A percentile compares a stretch with the other conserved stretches of the same genome.
These are phyloP conservation scores for Phymorhynchus buccinoides DNA, from an alignment of 1,140 invertebrate genomes.

Conservation along the genomic window DNA sequence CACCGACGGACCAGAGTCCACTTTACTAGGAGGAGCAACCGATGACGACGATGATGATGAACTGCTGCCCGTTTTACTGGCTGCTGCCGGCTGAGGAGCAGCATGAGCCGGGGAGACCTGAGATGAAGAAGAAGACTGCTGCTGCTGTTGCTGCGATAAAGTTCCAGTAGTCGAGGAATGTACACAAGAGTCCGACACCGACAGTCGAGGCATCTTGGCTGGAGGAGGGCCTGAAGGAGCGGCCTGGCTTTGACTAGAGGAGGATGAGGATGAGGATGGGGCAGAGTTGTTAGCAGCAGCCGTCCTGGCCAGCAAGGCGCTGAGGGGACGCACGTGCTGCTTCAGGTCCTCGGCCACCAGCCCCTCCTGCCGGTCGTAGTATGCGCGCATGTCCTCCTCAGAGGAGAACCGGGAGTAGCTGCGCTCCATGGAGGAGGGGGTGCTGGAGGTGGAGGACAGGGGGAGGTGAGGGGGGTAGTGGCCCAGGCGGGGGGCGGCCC, in stretches of 20 bases:
- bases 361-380: constrained; percentile 27
- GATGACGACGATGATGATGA: constrained; percentile 11
- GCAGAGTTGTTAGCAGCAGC: neutral
- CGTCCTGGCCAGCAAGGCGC: neutral
- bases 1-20: constrained; percentile 30
- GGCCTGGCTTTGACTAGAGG: neutral
- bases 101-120: constrained; percentile 38
- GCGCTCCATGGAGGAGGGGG: neutral
- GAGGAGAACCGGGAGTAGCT: constrained; percentile 20
- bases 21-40: constrained; percentile 13
- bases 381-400: constrained; percentile 37
- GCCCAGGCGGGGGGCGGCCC: constrained; percentile 40
- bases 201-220: neutral
- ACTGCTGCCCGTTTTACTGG: constrained; percentile 27
- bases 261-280: too few species aligned
- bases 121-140: constrained; percentile 28
- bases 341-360: constrained; percentile 43
- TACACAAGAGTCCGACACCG: constrained; percentile 36
- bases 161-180: constrained; percentile 50
- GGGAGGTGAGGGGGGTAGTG: constrained; percentile 44
- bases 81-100: too few species aligned
- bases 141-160: constrained; percentile 18
- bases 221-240: neutral
- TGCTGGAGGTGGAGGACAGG: constrained; percentile 15
- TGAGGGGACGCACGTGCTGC: constrained; percentile 31